These are phyloP conservation scores for Cerastoderma edule DNA, from an alignment of 2,888 invertebrate species.

Conservation along the genomic window DNA sequence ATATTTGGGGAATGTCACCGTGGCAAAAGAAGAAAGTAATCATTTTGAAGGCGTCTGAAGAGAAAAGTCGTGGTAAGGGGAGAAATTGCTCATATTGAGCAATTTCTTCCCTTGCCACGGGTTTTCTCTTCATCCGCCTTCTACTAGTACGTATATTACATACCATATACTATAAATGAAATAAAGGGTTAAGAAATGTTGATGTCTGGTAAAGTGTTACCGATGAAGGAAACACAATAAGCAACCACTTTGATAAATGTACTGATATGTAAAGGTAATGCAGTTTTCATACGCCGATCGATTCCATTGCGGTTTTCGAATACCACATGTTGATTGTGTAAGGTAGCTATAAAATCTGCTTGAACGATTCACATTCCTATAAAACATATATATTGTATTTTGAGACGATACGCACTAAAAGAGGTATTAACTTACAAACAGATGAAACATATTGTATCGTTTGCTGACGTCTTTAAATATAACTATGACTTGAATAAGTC, in stretches of 20 bases:
- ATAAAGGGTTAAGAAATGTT: neutral
- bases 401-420: too few species aligned
- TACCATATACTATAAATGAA: too few species aligned
- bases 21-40: too few species aligned
- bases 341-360: neutral
- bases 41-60: too few species aligned
- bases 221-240: neutral
- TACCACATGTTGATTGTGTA: neutral
- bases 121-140: neutral
- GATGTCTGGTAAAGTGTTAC: neutral
- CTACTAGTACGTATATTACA: too few species aligned
- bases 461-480: too few species aligned
- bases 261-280: neutral
- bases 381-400: too few species aligned
- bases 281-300: neutral
- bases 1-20: too few species aligned
- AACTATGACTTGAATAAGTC: too few species aligned
- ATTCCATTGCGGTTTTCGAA: conserved; percentile 1
- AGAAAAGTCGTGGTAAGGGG: neutral
- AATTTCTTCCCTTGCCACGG: conserved; percentile 3
- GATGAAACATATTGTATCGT: too few species aligned
- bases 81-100: conserved; percentile 10
- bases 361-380: too few species aligned
- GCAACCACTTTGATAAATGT: neutral
- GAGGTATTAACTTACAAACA: too few species aligned